Percentiles rank a stretch among this genome's conserved stretches.
Conservation (phyloP, 2,113 vertebrate species). For the Brachypodius melanocephalos region DNA sequence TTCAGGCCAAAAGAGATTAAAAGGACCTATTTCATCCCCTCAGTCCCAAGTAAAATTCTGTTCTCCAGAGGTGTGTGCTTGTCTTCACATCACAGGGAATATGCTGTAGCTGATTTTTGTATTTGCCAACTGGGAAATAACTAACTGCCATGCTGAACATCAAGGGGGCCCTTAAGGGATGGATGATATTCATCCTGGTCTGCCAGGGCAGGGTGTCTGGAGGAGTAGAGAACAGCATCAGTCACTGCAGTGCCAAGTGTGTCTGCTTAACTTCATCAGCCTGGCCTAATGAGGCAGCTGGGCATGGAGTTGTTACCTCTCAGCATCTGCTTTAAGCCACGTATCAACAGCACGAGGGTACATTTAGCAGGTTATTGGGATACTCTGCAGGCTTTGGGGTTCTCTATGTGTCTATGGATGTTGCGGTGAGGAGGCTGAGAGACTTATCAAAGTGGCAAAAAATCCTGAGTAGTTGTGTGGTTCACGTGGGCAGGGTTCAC, state of each 20-base stretch:
- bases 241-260: neutral
- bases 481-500: neutral
- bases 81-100: neutral
- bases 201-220: neutral
- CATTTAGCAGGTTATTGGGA: neutral
- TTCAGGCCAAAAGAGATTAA: neutral
- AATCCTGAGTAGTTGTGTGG: neutral
- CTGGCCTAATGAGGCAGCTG: neutral
- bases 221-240: neutral
- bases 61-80: neutral
- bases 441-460: neutral
- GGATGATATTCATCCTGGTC: neutral
- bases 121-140: neutral
- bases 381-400: neutral
- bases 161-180: neutral
- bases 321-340: neutral
- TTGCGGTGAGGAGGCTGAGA: neutral
- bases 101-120: neutral
- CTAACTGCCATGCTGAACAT: neutral
- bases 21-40: neutral
- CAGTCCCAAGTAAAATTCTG: neutral
- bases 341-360: accelerated
- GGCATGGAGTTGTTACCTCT: neutral
- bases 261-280: neutral
- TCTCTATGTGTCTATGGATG: neutral